Percentiles rank a stretch among this genome's conserved stretches.
phyloP scores from a whole-genome alignment of 1,140 invertebrate genomes.

The Popillia japonica region DNA sequence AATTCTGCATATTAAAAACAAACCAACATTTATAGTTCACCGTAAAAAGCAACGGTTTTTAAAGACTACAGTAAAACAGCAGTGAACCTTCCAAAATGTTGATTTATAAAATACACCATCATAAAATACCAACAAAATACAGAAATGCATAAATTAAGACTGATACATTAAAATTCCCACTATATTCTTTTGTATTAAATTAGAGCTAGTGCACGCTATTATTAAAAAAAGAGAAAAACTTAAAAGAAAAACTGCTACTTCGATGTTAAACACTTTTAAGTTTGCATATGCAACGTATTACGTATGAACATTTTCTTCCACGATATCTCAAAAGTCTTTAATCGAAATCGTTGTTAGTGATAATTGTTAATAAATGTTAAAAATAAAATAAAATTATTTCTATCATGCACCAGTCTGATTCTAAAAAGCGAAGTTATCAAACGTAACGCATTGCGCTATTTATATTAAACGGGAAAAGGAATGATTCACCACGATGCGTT shows the following conservation, averaged over 20 bases:
- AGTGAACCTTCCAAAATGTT: conserved; percentile 25
- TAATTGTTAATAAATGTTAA: conserved; percentile 18
- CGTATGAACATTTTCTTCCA: not conserved
- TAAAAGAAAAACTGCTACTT: not conserved
- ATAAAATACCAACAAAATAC: conserved; percentile 26
- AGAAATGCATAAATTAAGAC: conserved; percentile 7
- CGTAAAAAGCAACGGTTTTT: conserved; percentile 6
- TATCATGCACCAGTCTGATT: conserved; percentile 30
- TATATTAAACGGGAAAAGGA: not conserved
- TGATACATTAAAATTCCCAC: conserved; percentile 12
- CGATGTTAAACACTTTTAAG: not conserved
- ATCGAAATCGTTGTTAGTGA: not conserved
- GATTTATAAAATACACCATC: conserved; percentile 26
- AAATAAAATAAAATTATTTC: conserved; percentile 29
- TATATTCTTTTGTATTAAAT: not conserved
- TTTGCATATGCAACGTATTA: not conserved
- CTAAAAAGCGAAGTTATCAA: conserved; percentile 26
- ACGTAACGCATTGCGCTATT: not conserved
- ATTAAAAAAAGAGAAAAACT: conserved; percentile 9
- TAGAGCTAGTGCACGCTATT: conserved; percentile 7
- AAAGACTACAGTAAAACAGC: conserved; percentile 9
- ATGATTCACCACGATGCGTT: not conserved
- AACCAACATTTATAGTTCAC: conserved; percentile 23
- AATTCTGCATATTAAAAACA: conserved; percentile 29
- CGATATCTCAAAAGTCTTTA: conserved; percentile 19